Percentiles rank a stretch among this genome's conserved stretches.
These are phyloP conservation scores for Camponotus floridanus DNA, from an alignment of 1,140 invertebrate genomes.

Conservation along the genomic window DNA sequence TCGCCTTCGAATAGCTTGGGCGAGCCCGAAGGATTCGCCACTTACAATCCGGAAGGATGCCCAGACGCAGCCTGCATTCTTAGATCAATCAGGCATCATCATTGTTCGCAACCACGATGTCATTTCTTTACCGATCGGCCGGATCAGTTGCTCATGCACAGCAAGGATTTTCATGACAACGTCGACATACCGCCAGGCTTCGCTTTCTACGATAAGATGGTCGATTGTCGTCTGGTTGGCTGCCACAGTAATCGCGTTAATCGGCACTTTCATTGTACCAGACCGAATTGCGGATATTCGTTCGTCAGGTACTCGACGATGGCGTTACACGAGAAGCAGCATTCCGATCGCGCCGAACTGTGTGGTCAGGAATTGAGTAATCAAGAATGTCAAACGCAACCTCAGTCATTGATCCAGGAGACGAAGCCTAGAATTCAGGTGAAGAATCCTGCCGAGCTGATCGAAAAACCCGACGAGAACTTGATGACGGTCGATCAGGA, in stretches of 20 bases:
- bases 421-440: conserved; percentile 85
- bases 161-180: conserved; percentile 94
- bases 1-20: conserved; percentile 82
- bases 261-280: conserved; percentile 92
- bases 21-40: conserved; percentile 87
- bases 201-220: conserved; percentile 92
- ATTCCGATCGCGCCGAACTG: conserved; percentile 76
- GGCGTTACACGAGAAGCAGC: conserved; percentile 90
- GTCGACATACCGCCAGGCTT: conserved; percentile 94
- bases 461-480: conserved; percentile 81
- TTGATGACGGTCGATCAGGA: conserved; percentile 64
- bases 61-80: conserved; percentile 88
- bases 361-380: conserved; percentile 64
- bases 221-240: conserved; percentile 90
- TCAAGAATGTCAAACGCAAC: conserved; percentile 74
- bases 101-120: conserved; percentile 91
- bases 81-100: conserved; percentile 89
- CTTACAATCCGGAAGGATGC: conserved; percentile 88
- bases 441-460: conserved; percentile 84
- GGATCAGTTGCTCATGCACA: conserved; percentile 90
- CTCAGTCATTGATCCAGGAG: conserved; percentile 73
- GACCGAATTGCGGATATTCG: conserved; percentile 91
- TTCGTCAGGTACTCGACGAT: conserved; percentile 92
- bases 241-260: conserved; percentile 91
- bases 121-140: conserved; percentile 89